Evolutionary conservation across 2,113 vertebrate species (phyloP).

Genomic region (Vireo altiloquus): DNA sequence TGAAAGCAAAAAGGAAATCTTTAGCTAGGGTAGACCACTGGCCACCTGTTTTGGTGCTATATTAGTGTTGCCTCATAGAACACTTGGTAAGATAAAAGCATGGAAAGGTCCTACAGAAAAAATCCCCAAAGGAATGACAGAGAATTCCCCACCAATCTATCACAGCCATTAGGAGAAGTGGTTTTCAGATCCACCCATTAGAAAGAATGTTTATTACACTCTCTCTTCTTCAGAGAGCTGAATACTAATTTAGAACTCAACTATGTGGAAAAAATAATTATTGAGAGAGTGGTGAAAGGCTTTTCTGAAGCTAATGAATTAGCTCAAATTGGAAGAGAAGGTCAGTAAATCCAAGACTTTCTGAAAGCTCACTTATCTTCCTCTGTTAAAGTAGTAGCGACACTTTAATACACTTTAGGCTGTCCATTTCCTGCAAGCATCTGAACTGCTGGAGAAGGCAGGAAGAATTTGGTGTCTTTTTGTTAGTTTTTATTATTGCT

Average conservation of each 20-base stretch:
- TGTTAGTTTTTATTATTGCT: neutral
- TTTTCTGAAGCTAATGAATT: slow-evolving; percentile 41
- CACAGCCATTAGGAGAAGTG: neutral
- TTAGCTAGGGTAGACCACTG: neutral
- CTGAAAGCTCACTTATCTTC: slow-evolving; percentile 2
- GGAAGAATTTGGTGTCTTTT: neutral
- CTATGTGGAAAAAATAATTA: slow-evolving; percentile 26
- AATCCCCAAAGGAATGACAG: neutral
- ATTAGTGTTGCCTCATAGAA: neutral
- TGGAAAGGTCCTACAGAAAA: neutral
- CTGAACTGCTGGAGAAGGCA: neutral
- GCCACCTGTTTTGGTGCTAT: neutral
- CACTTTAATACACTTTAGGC: neutral
- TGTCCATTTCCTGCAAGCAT: neutral
- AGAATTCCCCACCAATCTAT: neutral
- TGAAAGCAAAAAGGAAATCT: neutral
- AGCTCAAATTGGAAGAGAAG: slow-evolving; percentile 26
- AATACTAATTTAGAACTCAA: slow-evolving; percentile 27
- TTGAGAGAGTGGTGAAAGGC: neutral
- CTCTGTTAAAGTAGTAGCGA: neutral
- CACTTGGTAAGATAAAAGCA: neutral
- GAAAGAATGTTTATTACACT: neutral
- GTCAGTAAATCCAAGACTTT: slow-evolving; percentile 22
- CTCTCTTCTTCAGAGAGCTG: neutral
- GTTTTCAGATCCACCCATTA: neutral